phyloP scores from a whole-genome alignment of 2,888 invertebrate genomes.

The Allacma fusca region DNA sequence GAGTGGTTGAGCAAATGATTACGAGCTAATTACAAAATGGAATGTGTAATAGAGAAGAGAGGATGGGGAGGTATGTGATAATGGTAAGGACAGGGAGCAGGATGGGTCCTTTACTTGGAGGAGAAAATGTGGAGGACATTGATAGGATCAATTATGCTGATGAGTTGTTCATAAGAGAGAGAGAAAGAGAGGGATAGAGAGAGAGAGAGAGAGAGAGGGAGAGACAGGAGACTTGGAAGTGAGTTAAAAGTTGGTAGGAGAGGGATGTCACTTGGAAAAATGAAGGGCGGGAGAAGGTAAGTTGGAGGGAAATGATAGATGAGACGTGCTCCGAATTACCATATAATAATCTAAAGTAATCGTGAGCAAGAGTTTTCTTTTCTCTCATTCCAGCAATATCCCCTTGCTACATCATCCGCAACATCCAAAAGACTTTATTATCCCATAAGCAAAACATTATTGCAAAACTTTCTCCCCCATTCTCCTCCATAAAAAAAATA shows the following conservation, averaged over 20 bases:
- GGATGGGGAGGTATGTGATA: too few relatives aligned
- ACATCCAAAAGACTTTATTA: not conserved
- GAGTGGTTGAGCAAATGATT: too few relatives aligned
- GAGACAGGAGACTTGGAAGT: conserved; percentile 3
- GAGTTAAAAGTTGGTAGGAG: conserved; percentile 19
- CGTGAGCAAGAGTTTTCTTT: not conserved
- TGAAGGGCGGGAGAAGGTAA: conserved; percentile 22
- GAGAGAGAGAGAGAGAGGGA: not conserved
- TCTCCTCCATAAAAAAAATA: not conserved
- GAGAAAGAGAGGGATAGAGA: not conserved
- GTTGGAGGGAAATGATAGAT: conserved; percentile 40
- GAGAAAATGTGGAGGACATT: conserved; percentile 17
- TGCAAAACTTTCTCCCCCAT: not conserved
- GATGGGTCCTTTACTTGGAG: not conserved
- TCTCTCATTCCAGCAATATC: not conserved
- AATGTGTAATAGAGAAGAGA: too few relatives aligned
- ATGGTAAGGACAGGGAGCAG: not conserved
- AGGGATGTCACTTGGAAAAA: conserved; percentile 5
- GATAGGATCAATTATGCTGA: conserved; percentile 44
- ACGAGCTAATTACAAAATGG: too few relatives aligned
- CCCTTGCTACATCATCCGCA: not conserved
- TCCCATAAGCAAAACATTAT: not conserved
- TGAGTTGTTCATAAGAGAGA: conserved; percentile 26
- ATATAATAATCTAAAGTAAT: conserved; percentile 38
- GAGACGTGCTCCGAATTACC: conserved; percentile 35